Conservation (phyloP, 2,888 invertebrate species). For the Toxonevra muliebris region DNA sequence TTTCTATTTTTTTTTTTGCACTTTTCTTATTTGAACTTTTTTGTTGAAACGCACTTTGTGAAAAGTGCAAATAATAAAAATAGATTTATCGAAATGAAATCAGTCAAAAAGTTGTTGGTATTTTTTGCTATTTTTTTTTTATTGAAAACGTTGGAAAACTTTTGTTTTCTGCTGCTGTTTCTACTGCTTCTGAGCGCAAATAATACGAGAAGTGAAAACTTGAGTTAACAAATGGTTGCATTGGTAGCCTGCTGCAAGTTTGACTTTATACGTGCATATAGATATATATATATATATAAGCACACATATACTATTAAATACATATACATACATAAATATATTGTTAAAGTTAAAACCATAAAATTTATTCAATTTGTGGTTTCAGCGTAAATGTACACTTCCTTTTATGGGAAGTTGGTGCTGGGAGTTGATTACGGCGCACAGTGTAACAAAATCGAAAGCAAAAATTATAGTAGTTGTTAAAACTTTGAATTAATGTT, state of each 20-base stretch:
- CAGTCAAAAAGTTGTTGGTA: slow-evolving; percentile 28
- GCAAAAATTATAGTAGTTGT: too few species aligned
- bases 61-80: slow-evolving; percentile 32
- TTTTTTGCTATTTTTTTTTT: background rate
- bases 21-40: slow-evolving; percentile 9
- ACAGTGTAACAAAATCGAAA: too few species aligned
- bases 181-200: background rate
- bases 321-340: too few species aligned
- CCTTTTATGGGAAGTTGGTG: too few species aligned
- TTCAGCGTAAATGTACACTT: too few species aligned
- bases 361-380: too few species aligned
- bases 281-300: too few species aligned
- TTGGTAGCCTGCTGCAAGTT: slow-evolving; percentile 1
- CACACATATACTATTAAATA: too few species aligned
- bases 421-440: too few species aligned
- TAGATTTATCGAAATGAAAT: slow-evolving; percentile 44
- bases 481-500: too few species aligned
- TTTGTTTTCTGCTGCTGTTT: background rate
- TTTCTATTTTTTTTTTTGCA: background rate
- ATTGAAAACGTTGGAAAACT: background rate
- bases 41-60: background rate
- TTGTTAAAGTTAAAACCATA: too few species aligned
- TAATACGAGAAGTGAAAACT: slow-evolving; percentile 27
- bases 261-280: too few species aligned
- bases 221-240: slow-evolving; percentile 36